Evolutionary conservation across 2,888 invertebrate genomes (phyloP).

Genomic region (Omphaloscelis lunosa): DNA sequence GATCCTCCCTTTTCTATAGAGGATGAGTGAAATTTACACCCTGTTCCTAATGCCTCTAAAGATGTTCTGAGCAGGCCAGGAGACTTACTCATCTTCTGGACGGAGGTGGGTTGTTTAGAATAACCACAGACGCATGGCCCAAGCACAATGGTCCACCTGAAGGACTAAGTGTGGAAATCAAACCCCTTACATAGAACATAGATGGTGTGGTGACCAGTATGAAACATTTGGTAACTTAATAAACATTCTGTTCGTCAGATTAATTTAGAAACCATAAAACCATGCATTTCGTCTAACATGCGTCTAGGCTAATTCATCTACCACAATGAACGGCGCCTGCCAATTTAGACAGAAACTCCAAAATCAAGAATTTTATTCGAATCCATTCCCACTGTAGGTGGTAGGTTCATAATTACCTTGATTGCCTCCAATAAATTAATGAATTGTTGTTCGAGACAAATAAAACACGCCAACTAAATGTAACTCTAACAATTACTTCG

Average conservation of each 20-base stretch:
- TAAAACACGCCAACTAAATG: slow-evolving; percentile 50
- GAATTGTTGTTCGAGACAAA: slow-evolving; percentile 55
- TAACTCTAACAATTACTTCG: slow-evolving; percentile 63
- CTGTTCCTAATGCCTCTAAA: too few species aligned
- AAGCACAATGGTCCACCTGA: too few species aligned
- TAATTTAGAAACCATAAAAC: slow-evolving; percentile 32
- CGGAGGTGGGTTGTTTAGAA: too few species aligned
- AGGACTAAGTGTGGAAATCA: too few species aligned
- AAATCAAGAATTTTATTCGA: slow-evolving; percentile 35
- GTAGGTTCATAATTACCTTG: slow-evolving; percentile 47
- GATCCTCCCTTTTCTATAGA: too few species aligned
- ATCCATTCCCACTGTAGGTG: slow-evolving; percentile 36
- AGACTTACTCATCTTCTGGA: too few species aligned
- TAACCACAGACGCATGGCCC: too few species aligned
- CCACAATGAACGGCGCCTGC: slow-evolving; percentile 39
- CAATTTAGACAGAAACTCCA: slow-evolving; percentile 40
- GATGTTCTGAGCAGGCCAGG: too few species aligned
- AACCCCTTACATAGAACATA: too few species aligned
- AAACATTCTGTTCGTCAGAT: neutral
- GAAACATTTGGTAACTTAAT: neutral
- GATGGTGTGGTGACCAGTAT: neutral
- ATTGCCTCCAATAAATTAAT: slow-evolving; percentile 64
- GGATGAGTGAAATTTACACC: too few species aligned
- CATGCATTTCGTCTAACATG: slow-evolving; percentile 4
- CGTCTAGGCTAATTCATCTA: slow-evolving; percentile 22